phyloP scores from a whole-genome alignment of 2,797 vertebrate species.

The Nannoperca australis region DNA sequence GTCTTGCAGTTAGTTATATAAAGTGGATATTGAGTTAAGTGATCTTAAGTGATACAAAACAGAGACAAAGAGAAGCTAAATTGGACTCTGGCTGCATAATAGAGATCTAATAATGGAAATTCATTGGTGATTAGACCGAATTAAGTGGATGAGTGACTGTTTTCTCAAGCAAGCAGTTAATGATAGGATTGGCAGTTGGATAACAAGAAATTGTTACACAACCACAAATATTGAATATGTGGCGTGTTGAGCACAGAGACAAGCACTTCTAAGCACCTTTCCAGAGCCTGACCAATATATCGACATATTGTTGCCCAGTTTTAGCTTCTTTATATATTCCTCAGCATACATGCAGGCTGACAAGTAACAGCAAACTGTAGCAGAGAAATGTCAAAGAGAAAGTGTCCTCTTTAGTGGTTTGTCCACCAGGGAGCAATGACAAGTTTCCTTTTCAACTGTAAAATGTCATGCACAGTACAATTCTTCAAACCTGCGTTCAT shows the following conservation, averaged over 20 bases:
- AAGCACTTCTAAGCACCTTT: neutral
- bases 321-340: neutral
- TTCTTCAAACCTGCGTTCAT: neutral
- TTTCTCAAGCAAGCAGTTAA: slow-evolving; percentile 42
- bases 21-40: slow-evolving; percentile 33
- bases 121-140: slow-evolving; percentile 40
- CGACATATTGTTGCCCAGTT: neutral
- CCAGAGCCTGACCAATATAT: neutral
- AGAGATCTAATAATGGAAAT: slow-evolving; percentile 30
- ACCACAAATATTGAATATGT: neutral
- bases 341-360: neutral
- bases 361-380: no score
- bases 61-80: slow-evolving; percentile 26
- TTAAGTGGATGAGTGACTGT: slow-evolving; percentile 40
- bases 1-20: neutral
- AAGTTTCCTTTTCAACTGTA: neutral
- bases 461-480: neutral
- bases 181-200: slow-evolving; percentile 7
- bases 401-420: neutral
- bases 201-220: slow-evolving; percentile 27
- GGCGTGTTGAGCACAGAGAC: neutral
- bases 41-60: slow-evolving; percentile 22
- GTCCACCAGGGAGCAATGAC: no score
- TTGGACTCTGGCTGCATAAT: slow-evolving; percentile 13
- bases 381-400: no score